Evolutionary conservation across 2,797 vertebrate genomes (phyloP).

Genomic region (Xenops minutus): DNA sequence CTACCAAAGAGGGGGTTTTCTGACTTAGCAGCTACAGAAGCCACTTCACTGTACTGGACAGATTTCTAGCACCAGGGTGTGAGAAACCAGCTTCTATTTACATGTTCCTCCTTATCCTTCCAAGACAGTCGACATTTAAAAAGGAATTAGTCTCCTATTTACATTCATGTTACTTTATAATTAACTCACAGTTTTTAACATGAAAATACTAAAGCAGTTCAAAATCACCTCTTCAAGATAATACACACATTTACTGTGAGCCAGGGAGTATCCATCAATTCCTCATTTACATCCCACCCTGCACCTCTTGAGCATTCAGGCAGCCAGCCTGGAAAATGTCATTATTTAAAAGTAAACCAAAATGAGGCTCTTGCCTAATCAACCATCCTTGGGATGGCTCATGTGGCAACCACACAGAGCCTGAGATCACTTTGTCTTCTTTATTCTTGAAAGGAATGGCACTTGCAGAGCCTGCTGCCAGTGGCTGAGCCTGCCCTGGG

Average conservation of each 20-base stretch:
- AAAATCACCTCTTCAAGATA: not conserved
- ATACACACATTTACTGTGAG: not conserved
- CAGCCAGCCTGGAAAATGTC: not conserved
- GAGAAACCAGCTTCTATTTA: not conserved
- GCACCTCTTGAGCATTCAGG: not conserved
- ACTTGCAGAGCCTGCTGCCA: not conserved
- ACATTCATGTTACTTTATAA: not conserved
- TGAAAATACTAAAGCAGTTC: not conserved
- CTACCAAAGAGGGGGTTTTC: not conserved
- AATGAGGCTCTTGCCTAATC: not conserved
- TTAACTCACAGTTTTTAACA: not conserved
- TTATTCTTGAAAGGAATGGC: not conserved
- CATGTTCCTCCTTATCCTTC: not conserved
- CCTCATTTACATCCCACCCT: not conserved
- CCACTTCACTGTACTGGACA: not conserved
- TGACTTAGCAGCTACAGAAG: not conserved
- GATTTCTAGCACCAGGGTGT: not conserved
- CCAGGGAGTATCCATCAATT: not conserved
- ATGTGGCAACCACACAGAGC: not conserved
- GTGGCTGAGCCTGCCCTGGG: not conserved
- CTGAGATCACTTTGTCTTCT: not conserved
- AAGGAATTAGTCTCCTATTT: not conserved
- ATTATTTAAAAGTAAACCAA: not conserved
- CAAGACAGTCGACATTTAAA: not conserved
- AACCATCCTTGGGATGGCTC: not conserved